These are phyloP conservation scores for Ploceus nigricollis DNA, from an alignment of 2,113 vertebrate species.

Conservation along the genomic window DNA sequence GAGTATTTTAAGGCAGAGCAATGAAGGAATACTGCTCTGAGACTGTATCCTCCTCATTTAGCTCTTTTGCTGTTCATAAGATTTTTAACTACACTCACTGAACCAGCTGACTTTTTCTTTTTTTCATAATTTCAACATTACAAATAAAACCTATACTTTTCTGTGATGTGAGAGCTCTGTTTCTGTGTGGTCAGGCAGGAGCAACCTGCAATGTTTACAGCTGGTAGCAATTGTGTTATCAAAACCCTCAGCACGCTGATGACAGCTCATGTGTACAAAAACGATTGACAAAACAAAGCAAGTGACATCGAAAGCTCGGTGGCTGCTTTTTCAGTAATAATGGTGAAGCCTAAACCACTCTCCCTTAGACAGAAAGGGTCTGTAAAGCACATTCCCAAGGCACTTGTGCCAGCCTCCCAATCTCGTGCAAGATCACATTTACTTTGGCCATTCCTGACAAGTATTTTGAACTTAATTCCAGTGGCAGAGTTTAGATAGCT, in stretches of 20 bases:
- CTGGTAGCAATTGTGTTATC: accelerated
- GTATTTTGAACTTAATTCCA: neutral
- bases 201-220: accelerated
- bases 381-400: neutral
- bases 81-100: neutral
- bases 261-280: accelerated
- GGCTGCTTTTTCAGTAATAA: neutral
- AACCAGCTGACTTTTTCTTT: neutral
- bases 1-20: neutral
- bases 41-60: neutral
- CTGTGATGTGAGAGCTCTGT: accelerated
- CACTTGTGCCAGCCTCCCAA: accelerated
- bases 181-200: accelerated
- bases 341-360: neutral
- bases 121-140: neutral
- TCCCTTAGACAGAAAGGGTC: neutral
- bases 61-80: accelerated
- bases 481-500: neutral
- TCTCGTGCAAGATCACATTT: accelerated
- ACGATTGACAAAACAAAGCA: accelerated
- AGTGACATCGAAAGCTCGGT: accelerated
- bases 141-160: neutral
- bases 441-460: neutral
- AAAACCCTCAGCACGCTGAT: accelerated
- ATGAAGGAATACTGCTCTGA: neutral